phyloP scores from a whole-genome alignment of 2,888 invertebrate genomes.

The Netelia melanura region DNA sequence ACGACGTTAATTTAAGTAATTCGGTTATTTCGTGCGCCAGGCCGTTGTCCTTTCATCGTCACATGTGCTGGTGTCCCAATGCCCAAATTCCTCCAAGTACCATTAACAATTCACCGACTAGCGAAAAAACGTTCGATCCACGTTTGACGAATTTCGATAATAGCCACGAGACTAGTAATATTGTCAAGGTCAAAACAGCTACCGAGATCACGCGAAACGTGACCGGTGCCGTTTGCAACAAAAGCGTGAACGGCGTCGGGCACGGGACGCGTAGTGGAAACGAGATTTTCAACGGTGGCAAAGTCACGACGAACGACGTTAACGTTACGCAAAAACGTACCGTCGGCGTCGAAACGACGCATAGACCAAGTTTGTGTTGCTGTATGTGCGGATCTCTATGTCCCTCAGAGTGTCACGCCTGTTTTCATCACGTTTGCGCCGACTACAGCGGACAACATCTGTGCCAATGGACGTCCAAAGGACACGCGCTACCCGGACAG shows the following conservation, averaged over 20 bases:
- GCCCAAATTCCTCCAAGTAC: slow-evolving; percentile 26
- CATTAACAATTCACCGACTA: neutral
- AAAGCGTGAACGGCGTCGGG: slow-evolving; percentile 60
- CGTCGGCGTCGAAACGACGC: slow-evolving; percentile 40
- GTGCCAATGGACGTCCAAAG: slow-evolving; percentile 83
- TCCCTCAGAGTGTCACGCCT: slow-evolving; percentile 88
- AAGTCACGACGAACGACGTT: slow-evolving; percentile 21
- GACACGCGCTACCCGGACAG: slow-evolving; percentile 79
- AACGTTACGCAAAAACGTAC: slow-evolving; percentile 45
- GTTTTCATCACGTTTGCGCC: slow-evolving; percentile 88
- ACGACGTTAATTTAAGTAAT: slow-evolving; percentile 23
- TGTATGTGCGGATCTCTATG: slow-evolving; percentile 88
- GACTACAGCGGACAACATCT: slow-evolving; percentile 81
- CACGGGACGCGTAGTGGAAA: slow-evolving; percentile 48
- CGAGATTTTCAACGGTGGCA: slow-evolving; percentile 49
- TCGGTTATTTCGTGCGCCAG: slow-evolving; percentile 78
- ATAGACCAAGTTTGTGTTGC: slow-evolving; percentile 84
- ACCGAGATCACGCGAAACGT: slow-evolving; percentile 66
- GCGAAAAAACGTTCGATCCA: slow-evolving; percentile 40
- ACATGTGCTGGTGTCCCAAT: slow-evolving; percentile 81
- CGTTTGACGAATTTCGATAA: slow-evolving; percentile 34
- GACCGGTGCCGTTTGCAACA: slow-evolving; percentile 53
- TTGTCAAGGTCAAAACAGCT: slow-evolving; percentile 63
- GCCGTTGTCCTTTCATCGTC: slow-evolving; percentile 81
- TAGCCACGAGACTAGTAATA: slow-evolving; percentile 27